Evolutionary conservation across 2,888 invertebrate species (phyloP), one percentile per base, ranked within the genome.

Genomic region (Cotesia congregata): DNA sequence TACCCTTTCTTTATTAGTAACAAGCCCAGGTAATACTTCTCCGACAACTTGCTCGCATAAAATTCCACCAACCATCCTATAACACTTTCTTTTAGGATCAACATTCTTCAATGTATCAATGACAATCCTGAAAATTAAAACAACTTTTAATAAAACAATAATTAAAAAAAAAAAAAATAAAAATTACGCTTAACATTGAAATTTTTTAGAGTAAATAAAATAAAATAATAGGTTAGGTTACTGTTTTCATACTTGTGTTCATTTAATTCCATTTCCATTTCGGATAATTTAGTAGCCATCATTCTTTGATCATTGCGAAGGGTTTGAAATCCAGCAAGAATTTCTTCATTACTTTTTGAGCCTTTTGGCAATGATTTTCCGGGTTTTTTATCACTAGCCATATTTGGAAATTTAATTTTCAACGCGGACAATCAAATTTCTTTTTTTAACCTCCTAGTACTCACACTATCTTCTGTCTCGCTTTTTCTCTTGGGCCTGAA

Each of bases 231-330:
- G 86, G 86, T 86, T 86, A 86, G 78, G 60, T 75, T 67, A 64
- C 59, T 72, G 72, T 50, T 61, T 68, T 41, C 20, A 41, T 89
- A 98, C 98, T 96, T 98, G 92, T 98, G 98, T 91, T 99, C 98
- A 89, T 96, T 97, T 79, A 96, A 92, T 90, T 99, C 98, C 92
- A 95, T 93, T 91, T 98, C 97, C 84, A 98, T 91, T 91, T 98
- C 98, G 0, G 96, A 94, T 79, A 98, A 92, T 92, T 98, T 98
- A 83, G 93, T 94, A 40, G 96, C 95, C 84, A 97, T 91, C 84
- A 93, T 93, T 85, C 97, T 92, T 90, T 98, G 98, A 87, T 98
- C 98, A 83, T 93, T 93, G 67, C 98, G 92, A 73, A 98, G 92
- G 78, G 92, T 91, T 90, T 98, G 97, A 91, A 98, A 98, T 76